These are phyloP conservation scores for Planiliza haematocheilus DNA, from an alignment of 2,113 vertebrate species.

Conservation along the genomic window DNA sequence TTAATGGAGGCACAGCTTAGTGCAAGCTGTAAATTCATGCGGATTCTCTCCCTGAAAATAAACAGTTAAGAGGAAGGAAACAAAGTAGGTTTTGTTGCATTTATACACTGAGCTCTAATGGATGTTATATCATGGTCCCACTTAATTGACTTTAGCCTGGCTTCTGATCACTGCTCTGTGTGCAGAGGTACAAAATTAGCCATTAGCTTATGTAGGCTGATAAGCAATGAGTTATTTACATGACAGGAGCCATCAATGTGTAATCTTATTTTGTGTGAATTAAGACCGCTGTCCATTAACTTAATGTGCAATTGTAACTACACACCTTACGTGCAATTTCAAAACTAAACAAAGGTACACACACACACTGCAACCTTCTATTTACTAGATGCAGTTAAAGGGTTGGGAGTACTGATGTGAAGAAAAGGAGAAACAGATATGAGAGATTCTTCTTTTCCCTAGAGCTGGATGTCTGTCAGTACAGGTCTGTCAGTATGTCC, in stretches of 20 bases:
- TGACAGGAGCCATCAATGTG: constrained; percentile 40
- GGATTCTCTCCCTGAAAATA: constrained; percentile 23
- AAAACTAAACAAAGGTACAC: constrained; percentile 24
- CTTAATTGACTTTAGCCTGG: constrained; percentile 12
- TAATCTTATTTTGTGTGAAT: constrained; percentile 35
- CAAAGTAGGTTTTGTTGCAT: constrained; percentile 12
- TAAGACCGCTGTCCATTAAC: constrained; percentile 19
- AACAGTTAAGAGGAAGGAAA: constrained; percentile 13
- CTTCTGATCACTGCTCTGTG: constrained; percentile 8
- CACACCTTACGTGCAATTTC: constrained; percentile 31
- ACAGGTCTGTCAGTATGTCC: neutral
- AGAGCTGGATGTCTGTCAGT: constrained; percentile 4
- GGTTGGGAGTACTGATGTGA: too few species aligned
- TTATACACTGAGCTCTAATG: neutral
- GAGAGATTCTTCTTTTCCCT: neutral
- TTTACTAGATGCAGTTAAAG: constrained; percentile 21
- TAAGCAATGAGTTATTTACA: constrained; percentile 35
- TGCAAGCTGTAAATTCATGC: constrained; percentile 30
- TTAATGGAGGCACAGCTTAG: constrained; percentile 30
- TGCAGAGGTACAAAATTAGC: constrained; percentile 28
- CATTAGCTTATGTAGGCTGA: constrained; percentile 21
- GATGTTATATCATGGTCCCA: constrained; percentile 10
- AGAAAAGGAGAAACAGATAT: constrained; percentile 11
- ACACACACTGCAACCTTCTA: constrained; percentile 15
- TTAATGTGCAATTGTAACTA: constrained; percentile 20